Percentiles rank a stretch among this genome's conserved stretches.
Evolutionary conservation across 2,797 vertebrate species (phyloP).

Genomic region (Anisognathus igniventris): DNA sequence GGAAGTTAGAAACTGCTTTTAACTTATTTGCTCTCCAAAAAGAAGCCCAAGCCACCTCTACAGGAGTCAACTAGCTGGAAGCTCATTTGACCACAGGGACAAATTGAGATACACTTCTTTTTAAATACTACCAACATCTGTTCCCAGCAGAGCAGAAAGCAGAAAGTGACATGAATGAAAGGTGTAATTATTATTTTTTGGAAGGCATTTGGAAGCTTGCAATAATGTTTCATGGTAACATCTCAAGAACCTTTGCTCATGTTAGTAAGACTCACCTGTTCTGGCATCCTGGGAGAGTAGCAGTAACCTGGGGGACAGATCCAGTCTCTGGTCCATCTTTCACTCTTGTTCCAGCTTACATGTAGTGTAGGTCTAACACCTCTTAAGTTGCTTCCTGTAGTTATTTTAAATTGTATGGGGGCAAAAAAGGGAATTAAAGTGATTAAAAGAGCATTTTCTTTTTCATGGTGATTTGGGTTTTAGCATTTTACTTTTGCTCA

Average conservation of each 20-base stretch:
- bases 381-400: neutral
- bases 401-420: neutral
- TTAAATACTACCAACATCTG: neutral
- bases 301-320: neutral
- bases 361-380: neutral
- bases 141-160: neutral
- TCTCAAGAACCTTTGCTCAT: neutral
- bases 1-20: neutral
- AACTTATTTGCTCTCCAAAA: neutral
- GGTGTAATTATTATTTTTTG: neutral
- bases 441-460: neutral
- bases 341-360: neutral
- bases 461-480: neutral
- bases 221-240: neutral
- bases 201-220: neutral
- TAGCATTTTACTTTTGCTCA: constrained; percentile 12
- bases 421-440: neutral
- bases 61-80: neutral
- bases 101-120: neutral
- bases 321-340: neutral
- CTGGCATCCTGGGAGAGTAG: neutral
- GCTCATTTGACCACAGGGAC: neutral
- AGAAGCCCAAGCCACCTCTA: neutral
- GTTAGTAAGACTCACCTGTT: neutral
- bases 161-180: neutral